Percentiles rank a stretch among this genome's conserved stretches.
Conservation (phyloP, 2,888 invertebrate genomes). For the Chrysolina americana region DNA sequence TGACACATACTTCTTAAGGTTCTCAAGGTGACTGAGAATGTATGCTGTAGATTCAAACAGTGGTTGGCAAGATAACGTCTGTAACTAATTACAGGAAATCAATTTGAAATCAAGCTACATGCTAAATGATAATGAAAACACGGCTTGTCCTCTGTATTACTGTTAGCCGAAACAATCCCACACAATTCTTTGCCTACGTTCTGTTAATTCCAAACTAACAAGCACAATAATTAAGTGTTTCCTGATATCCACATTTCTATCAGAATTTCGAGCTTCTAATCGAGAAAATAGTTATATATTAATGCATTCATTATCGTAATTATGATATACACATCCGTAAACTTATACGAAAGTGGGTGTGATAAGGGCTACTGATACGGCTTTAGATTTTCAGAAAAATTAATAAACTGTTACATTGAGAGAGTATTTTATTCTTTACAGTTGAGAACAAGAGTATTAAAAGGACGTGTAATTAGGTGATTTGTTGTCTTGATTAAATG, state of each 20-base stretch:
- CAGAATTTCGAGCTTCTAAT: conserved; percentile 36
- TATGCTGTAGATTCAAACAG: no score
- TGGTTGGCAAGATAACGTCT: no score
- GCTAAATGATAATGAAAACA: no score
- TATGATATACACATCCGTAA: conserved; percentile 51
- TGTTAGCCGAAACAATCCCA: background rate
- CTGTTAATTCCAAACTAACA: background rate
- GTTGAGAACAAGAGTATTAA: background rate
- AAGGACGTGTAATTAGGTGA: no score
- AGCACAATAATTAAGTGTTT: conserved; percentile 13
- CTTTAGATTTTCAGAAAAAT: conserved; percentile 29
- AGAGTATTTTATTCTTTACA: conserved; percentile 1
- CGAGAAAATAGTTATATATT: conserved; percentile 44
- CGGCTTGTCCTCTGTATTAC: no score
- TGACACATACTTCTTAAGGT: no score
- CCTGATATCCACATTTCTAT: conserved; percentile 27
- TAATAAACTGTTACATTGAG: conserved; percentile 10
- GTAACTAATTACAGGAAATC: no score
- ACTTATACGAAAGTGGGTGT: conserved; percentile 43
- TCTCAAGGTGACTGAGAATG: no score
- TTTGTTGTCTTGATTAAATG: no score
- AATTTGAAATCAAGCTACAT: no score
- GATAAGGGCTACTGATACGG: conserved; percentile 39
- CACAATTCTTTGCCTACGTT: background rate
- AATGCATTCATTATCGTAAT: conserved; percentile 49